These are phyloP conservation scores for Phoxinus phoxinus DNA, from an alignment of 2,113 vertebrate genomes.

Conservation along the genomic window DNA sequence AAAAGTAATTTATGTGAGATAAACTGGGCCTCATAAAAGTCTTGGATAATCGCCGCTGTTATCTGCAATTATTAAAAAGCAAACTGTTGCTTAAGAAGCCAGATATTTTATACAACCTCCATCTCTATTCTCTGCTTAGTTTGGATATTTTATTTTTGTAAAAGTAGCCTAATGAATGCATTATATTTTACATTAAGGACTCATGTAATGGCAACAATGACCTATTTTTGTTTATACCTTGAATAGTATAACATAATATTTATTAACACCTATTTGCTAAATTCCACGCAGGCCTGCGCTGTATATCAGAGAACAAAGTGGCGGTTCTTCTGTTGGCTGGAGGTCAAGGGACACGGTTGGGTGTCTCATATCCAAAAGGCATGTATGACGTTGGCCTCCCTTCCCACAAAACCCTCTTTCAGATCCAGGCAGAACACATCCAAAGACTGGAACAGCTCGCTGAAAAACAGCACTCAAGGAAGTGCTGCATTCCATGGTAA, in stretches of 20 bases:
- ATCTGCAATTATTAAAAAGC: slow-evolving; percentile 4
- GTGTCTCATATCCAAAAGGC: slow-evolving; percentile 93
- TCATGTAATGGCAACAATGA: neutral
- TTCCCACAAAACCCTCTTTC: slow-evolving; percentile 96
- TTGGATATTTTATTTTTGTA: neutral
- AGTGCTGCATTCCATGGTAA: slow-evolving; percentile 91
- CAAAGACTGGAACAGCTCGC: slow-evolving; percentile 87
- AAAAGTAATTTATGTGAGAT: slow-evolving; percentile 62
- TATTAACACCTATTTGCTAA: slow-evolving; percentile 19
- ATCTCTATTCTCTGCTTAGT: neutral
- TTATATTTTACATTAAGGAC: neutral
- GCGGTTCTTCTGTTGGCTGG: slow-evolving; percentile 90
- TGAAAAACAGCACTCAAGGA: slow-evolving; percentile 75
- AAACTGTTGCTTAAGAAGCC: neutral
- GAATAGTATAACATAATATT: neutral
- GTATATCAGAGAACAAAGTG: slow-evolving; percentile 86
- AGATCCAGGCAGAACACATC: slow-evolving; percentile 95
- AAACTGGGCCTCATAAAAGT: slow-evolving; percentile 5
- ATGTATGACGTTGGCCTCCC: slow-evolving; percentile 96
- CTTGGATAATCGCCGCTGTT: neutral
- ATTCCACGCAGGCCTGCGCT: slow-evolving; percentile 77
- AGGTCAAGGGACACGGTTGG: slow-evolving; percentile 93
- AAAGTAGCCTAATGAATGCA: neutral
- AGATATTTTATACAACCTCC: neutral
- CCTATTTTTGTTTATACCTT: neutral